Evolutionary conservation across 1,140 invertebrate genomes (phyloP), one percentile per base, ranked within the genome.

Genomic region (Lepeophtheirus salmonis): DNA sequence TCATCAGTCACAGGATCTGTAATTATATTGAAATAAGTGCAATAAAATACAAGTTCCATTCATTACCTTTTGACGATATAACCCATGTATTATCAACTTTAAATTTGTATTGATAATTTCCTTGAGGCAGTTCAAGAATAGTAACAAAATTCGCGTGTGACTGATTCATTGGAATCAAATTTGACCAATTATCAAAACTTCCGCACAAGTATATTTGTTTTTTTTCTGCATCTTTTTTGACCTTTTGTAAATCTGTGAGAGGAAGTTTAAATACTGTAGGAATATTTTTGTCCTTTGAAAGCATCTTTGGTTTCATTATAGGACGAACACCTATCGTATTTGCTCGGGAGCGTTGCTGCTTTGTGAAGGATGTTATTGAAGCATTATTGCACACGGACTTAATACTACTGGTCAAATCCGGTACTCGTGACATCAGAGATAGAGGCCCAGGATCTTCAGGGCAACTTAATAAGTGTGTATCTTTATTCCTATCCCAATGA

Each of bases 21-120:
- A 10, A n/a, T 10, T n/a, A 41, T 41, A 41, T 10, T 41, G n/a
- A 41, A n/a, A 41, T 10, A 41, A n/a, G 6, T 41, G n/a, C 6
- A 10, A 41, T 6, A 41, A n/a, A 41, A 41, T 10, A 41, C n/a
- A n/a, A 41, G 6, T 41, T 41, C 6, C 30, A 41, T 10, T 41
- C n/a, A 41, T 41, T 41, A 41, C 30, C 30, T 41, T 41, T 41
- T 41, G 30, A 41, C n/a, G 30, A 41, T 6, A 41, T 41, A 14
- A 81, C 82, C 89, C 90, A 95, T 71, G 92, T 87, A 1, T 92
- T 94, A 76, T 99, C 96, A 21, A 98, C 92, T 71, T 80, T 86
- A 75, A 95, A 99, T 72, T 97, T 97, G 73, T 96, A 99, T 71
- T 97, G 86, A 72, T 98, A 92, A 68, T 95, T 87, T 14, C 95